Conservation (phyloP, 2,113 vertebrate genomes). For the Nanger granti region DNA sequence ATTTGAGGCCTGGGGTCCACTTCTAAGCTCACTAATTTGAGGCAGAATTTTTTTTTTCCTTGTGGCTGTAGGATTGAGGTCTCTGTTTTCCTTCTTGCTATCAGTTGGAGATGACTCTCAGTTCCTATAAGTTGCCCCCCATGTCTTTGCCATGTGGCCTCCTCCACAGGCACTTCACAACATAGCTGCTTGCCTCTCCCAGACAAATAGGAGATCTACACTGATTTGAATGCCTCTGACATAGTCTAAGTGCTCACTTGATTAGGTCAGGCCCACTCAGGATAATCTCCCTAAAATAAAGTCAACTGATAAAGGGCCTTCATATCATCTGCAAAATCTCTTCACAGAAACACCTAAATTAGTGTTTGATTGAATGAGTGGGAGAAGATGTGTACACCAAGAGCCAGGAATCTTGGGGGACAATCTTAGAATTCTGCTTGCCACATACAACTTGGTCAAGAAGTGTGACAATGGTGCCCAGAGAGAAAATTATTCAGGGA, state of each 20-base stretch:
- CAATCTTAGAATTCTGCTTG: not conserved
- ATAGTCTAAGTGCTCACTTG: not conserved
- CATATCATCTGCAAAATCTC: not conserved
- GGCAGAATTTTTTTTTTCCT: not conserved
- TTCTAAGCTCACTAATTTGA: not conserved
- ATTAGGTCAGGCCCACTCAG: not conserved
- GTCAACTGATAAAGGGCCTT: not conserved
- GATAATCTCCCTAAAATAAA: not conserved
- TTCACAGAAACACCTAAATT: not conserved
- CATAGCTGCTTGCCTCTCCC: not conserved
- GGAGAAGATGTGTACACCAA: not conserved
- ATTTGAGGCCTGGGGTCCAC: not conserved
- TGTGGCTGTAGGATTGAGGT: not conserved
- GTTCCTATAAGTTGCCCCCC: not conserved
- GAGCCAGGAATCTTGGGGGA: not conserved
- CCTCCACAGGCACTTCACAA: not conserved
- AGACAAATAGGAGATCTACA: not conserved
- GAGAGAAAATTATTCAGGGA: not conserved
- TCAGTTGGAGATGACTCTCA: not conserved
- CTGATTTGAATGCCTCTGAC: not conserved
- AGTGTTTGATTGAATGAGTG: slow-evolving; percentile 11
- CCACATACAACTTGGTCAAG: not conserved
- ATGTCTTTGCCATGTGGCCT: not conserved
- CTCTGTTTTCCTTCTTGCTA: not conserved
- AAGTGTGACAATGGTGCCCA: not conserved